Conservation (phyloP, 2,888 invertebrate species). For the Synergus japonicus region DNA sequence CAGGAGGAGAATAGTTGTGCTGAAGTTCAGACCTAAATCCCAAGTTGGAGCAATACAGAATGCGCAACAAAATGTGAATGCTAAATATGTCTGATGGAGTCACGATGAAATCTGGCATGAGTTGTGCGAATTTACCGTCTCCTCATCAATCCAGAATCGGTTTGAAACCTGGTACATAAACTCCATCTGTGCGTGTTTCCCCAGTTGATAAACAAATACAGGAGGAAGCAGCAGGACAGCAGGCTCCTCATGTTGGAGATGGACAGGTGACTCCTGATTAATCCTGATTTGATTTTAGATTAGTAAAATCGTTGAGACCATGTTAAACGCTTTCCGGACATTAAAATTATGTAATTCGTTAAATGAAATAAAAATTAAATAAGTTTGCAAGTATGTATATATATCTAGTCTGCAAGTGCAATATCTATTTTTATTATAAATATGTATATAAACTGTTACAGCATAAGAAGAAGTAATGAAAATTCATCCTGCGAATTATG, state of each 20-base stretch:
- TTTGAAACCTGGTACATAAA: slow-evolving; percentile 84
- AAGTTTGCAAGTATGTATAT: no score
- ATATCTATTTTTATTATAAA: slow-evolving; percentile 66
- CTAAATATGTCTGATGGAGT: slow-evolving; percentile 80
- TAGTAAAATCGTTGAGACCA: slow-evolving; percentile 61
- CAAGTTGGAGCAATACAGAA: slow-evolving; percentile 76
- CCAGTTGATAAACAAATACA: slow-evolving; percentile 92
- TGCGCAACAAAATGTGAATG: slow-evolving; percentile 73
- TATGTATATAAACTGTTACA: slow-evolving; percentile 63
- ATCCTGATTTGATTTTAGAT: slow-evolving; percentile 82
- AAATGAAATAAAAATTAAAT: no score
- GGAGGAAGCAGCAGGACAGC: slow-evolving; percentile 94
- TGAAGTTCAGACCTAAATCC: slow-evolving; percentile 83
- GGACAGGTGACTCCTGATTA: slow-evolving; percentile 86
- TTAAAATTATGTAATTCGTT: no score
- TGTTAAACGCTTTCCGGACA: no score
- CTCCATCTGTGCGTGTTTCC: slow-evolving; percentile 88
- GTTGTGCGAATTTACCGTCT: slow-evolving; percentile 72
- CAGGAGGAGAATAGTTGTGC: slow-evolving; percentile 89
- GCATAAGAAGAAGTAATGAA: slow-evolving; percentile 74
- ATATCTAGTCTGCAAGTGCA: slow-evolving; percentile 54
- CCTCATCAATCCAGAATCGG: slow-evolving; percentile 82
- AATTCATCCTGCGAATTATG: slow-evolving; percentile 73
- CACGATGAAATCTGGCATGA: slow-evolving; percentile 79
- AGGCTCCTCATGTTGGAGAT: slow-evolving; percentile 87